Base-by-base conservation (phyloP, 2,888 invertebrate genomes). In the Philopedon plagiatum region DNA sequence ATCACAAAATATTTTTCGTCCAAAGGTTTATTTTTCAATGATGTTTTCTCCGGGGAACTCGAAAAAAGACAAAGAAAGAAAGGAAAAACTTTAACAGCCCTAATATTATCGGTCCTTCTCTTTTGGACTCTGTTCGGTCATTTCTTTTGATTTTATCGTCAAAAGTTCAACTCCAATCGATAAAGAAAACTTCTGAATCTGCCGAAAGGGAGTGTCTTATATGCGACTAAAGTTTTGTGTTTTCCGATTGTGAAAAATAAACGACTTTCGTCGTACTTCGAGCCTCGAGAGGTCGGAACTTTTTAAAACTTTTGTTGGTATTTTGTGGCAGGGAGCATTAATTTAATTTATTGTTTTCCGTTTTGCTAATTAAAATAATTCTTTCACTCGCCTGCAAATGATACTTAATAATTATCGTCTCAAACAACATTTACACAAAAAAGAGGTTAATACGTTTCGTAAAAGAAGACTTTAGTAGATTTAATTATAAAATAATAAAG, bases 11-110 rank as follows among this genome's bases (percentile, higher is more conserved):
- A 51, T 51, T 51, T 15, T 63, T 63, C 58, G 57, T 63, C 62
- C 41, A 39, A 26, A 26, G 49, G 46, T 21, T 58, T 63, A 57
- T 64, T 70, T 63, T 57, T 54, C 57, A 63, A 64, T 58, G 49
- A 54, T 60, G 46, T 56, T 57, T 67, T 60, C 39, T 60, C 23
- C 66, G 51, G 13, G 34, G 37, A 29, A 41, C 58, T 41, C 21
- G 26, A 60, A 34, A n/a, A 54, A 67, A 39, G 29, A 67, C 26
- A 51, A 67, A 41, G 60, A 51, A 49, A 51, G 44, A 67, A 37
- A 63, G n/a, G n/a, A n/a, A 66, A 60, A 67, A 29, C 4, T 49
- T 60, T 58, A 67, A 32, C 51, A 34, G 39, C 39, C 60, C 58
- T 34, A 37, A 57, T 32, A 44, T 46, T 57, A 51, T 51, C 54